Conservation (phyloP, 2,888 invertebrate genomes). For the Eledona agricola region DNA sequence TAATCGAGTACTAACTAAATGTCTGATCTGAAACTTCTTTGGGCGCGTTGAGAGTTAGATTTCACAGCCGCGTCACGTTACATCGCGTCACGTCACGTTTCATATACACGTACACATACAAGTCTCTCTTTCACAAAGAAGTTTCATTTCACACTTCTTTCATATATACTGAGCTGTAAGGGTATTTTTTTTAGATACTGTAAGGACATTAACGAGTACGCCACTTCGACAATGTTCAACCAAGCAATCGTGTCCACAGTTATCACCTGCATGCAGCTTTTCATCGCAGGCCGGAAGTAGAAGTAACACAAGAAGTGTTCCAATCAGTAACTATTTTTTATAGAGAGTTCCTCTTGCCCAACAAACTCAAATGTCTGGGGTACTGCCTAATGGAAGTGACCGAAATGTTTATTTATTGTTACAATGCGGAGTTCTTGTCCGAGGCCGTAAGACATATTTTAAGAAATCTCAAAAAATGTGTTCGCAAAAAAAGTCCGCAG, state of each 20-base stretch:
- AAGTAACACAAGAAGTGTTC: not conserved
- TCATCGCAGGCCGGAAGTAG: too few relatives aligned
- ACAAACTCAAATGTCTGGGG: conserved; percentile 18
- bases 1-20: too few relatives aligned
- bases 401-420: conserved; percentile 12
- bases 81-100: too few relatives aligned
- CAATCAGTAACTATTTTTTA: not conserved
- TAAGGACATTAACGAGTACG: conserved; percentile 9
- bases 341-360: conserved; percentile 14
- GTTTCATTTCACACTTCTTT: too few relatives aligned
- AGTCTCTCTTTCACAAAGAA: too few relatives aligned
- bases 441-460: conserved; percentile 15
- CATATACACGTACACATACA: too few relatives aligned
- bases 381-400: conserved; percentile 12
- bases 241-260: conserved; percentile 17
- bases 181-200: conserved; percentile 7
- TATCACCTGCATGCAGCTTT: conserved; percentile 20
- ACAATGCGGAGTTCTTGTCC: conserved; percentile 11
- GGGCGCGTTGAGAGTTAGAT: too few relatives aligned
- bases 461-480: not conserved
- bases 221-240: conserved; percentile 5
- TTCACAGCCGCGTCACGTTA: too few relatives aligned
- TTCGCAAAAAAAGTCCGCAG: conserved; percentile 6
- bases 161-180: not conserved
- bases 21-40: too few relatives aligned